Evolutionary conservation across 1,140 invertebrate species (phyloP), one percentile per base, ranked within the genome.

Genomic region (Ridgeia piscesae): DNA sequence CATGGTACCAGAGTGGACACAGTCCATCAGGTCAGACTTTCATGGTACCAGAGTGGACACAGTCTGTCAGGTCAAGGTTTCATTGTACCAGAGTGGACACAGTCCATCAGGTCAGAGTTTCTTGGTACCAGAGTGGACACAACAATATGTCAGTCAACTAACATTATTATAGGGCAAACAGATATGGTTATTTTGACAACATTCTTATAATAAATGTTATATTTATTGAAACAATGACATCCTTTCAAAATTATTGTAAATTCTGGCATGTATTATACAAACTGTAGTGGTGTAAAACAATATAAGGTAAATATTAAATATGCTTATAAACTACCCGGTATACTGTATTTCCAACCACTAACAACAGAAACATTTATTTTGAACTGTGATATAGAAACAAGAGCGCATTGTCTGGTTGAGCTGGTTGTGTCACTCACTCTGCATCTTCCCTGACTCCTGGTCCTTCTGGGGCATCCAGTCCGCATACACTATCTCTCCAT

Each of bases 401-500:
- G 58, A 77, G 11, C 58, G 58, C 58, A 17, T 9, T 77, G 58
- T 31, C 58, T 77, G 58, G 58, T 77, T 42, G 14, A 77, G 17
- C 8, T 77, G 27, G 14, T 6, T 17, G 9, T 34, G 89, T 90
- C 21, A 94, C 94, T 94, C 95, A 96, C 95, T 96, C 92, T 95
- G 94, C 90, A 96, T 94, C 94, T 96, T 96, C 91, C 95, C 96
- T 42, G 95, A 94, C 92, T 96, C 96, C 42, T 95, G 94, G 93
- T 96, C 96, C 94, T 96, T 96, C 91, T 96, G 95, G 91, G 96
- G 96, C 95, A 96, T 95, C 96, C 96, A 96, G 92, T 96, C 96
- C 6, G 95, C 94, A 93, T 96, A 96, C 14, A 96, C 94, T 9
- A 96, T 93, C 93, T 96, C 95, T 21, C 96, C 96, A 94, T 96